Base-by-base conservation (phyloP, 1,140 invertebrate species). In the Dreissena rostriformis region DNA sequence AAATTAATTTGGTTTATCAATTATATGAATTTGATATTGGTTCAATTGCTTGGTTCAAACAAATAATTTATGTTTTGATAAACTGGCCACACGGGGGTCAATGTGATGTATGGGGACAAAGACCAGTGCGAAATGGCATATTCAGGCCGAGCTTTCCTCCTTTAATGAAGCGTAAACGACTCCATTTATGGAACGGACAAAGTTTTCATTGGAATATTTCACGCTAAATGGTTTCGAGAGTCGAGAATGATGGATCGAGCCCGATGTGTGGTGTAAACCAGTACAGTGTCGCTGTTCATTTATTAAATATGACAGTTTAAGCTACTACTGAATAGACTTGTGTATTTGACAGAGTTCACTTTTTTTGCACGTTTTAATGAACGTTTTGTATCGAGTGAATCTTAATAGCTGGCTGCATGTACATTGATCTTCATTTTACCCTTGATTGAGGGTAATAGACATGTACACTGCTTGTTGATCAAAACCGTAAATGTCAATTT, bases 281-380 rank as follows among this genome's bases (percentile, higher is more conserved):
- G n/a, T n/a, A n/a, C n/a, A n/a, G n/a, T 61, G 57, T 61, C 57
- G 57, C 57, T 12, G 22, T 19, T 61, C 57, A 61, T 61, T 61
- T 61, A 61, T 61, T 61, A n/a, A 61, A 61, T 61, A 61, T 61
- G 57, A 61, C 57, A 61, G 57, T 61, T 61, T 61, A n/a, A 61
- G 22, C 17, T 39, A 39, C n/a, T 39, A 39, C 39, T 39, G 39
- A 39, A 39, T 39, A 39, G 39, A 8, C 39, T 39, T 39, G 39
- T 39, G 39, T 39, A 39, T 39, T 39, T 39, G 39, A n/a, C 19
- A 11, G 61, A n/a, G 19, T 11, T 24, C 2, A 63, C n/a, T n/a
- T 63, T 63, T 63, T 24, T 63, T 63, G 61, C 61, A 63, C 11
- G 61, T 63, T 63, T 63, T n/a, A 63, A 63, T n/a, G 24, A 19